Evolutionary conservation across 2,888 invertebrate genomes (phyloP).

Genomic region (Stenodema calcarata): DNA sequence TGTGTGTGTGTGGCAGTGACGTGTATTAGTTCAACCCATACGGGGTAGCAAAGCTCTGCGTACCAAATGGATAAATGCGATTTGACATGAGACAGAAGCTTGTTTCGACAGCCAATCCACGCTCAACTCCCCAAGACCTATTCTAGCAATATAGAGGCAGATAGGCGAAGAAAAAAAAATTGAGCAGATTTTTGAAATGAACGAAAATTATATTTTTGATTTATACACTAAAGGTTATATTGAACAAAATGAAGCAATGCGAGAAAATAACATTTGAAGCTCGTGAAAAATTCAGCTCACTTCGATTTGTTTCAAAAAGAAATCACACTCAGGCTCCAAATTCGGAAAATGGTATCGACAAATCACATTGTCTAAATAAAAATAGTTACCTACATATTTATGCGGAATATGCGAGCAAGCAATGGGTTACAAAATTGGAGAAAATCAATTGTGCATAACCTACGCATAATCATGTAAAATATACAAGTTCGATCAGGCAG

Average conservation of each 20-base stretch:
- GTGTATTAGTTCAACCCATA: not conserved
- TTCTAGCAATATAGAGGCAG: not conserved
- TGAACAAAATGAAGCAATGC: not conserved
- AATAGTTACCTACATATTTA: not conserved
- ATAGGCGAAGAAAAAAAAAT: not conserved
- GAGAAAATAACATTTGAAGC: not conserved
- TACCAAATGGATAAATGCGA: not conserved
- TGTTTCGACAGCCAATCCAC: not conserved
- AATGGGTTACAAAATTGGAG: not conserved
- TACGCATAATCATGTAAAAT: constrained; percentile 9
- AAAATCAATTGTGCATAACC: not conserved
- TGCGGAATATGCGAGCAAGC: not conserved
- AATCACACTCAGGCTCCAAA: not conserved
- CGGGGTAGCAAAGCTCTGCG: not conserved
- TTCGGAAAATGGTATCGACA: not conserved
- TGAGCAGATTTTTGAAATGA: not conserved
- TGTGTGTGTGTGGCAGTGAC: not conserved
- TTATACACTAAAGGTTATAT: constrained; percentile 11
- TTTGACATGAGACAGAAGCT: not conserved
- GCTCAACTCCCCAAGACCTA: not conserved
- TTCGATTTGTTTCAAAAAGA: not conserved
- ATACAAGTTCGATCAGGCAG: constrained; percentile 6
- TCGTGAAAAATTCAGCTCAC: not conserved
- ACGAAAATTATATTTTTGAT: constrained; percentile 15
- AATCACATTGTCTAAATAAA: not conserved